Base-by-base conservation (phyloP, 2,888 invertebrate species). In the Cataglyphis cursor region DNA sequence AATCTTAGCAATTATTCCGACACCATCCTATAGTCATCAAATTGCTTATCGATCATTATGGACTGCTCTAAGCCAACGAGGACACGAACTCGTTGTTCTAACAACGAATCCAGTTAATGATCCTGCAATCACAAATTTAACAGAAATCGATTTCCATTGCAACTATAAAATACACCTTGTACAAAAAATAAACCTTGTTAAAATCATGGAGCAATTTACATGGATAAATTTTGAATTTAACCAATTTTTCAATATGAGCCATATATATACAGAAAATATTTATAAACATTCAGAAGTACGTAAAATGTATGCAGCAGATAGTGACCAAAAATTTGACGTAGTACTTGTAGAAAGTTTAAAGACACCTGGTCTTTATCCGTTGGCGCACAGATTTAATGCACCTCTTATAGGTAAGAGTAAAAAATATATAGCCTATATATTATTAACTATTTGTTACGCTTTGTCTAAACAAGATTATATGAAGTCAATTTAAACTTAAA, bases 331-430 rank as follows among this genome's bases (percentile, higher is more conserved):
- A 80, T 96, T 96, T 87, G 96, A 96, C 92, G 90, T 96, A 48
- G 95, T 96, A 0, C 93, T 96, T 57, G 95, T 96, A 3, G 96
- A 96, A 92, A 95, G 95, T n/a, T 94, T 96, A 9, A 94, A 1
- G 2, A 61, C 95, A 5, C 96, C 96, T 0, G 76, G 95, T 0
- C 90, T 96, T 57, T 96, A 95, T 81, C 96, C 95, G 0, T 95
- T 96, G 28, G 96, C 96, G 28, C 95, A 96, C 61, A 95, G 96
- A 87, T 96, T 96, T 90, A 92, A 95, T 48, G 95, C 94, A 38
- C 96, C 96, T 4, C 95, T 96, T 61, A 96, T 97, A 81, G 95
- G 92, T 90, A 87, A 75, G 59, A 48, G 6, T 41, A 31, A 31
- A 51, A 51, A 51, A 51, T 51, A 51, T n/a, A n/a, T 51, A 51